A percentile compares a stretch with the other conserved stretches of the same genome.
These are phyloP conservation scores for Sphaerophoria taeniata DNA, from an alignment of 2,888 invertebrate genomes.

Conservation along the genomic window DNA sequence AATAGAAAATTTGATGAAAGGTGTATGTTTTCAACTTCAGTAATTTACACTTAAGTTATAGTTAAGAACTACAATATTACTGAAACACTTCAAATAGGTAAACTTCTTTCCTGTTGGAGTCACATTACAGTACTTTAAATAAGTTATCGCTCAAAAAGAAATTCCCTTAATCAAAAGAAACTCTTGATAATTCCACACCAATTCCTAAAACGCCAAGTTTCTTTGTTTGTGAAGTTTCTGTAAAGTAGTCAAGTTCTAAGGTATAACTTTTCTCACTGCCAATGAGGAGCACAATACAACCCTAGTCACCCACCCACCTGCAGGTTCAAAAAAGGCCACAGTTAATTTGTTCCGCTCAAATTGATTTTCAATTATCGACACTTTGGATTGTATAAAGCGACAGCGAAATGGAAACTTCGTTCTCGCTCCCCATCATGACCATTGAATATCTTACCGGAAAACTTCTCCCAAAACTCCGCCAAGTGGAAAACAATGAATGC, in stretches of 20 bases:
- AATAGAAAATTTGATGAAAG: too few species aligned
- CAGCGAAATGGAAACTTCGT: slow-evolving; percentile 44
- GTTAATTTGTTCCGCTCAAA: slow-evolving; percentile 68
- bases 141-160: too few species aligned
- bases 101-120: too few species aligned
- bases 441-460: slow-evolving; percentile 44
- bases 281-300: slow-evolving; percentile 18
- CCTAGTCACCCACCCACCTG: background rate
- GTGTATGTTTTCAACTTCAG: too few species aligned
- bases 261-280: background rate
- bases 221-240: too few species aligned
- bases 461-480: slow-evolving; percentile 29
- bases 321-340: slow-evolving; percentile 30
- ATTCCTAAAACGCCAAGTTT: too few species aligned
- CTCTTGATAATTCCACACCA: too few species aligned
- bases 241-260: background rate
- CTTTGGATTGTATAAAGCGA: slow-evolving; percentile 16
- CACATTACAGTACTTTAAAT: too few species aligned
- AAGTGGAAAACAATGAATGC: slow-evolving; percentile 55
- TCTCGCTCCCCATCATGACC: slow-evolving; percentile 3
- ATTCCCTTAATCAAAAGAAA: too few species aligned
- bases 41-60: too few species aligned
- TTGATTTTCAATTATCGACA: slow-evolving; percentile 68
- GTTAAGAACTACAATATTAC: too few species aligned
- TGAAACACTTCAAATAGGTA: too few species aligned